Conservation (phyloP, 2,888 invertebrate species). For the Teleogryllus oceanicus region DNA sequence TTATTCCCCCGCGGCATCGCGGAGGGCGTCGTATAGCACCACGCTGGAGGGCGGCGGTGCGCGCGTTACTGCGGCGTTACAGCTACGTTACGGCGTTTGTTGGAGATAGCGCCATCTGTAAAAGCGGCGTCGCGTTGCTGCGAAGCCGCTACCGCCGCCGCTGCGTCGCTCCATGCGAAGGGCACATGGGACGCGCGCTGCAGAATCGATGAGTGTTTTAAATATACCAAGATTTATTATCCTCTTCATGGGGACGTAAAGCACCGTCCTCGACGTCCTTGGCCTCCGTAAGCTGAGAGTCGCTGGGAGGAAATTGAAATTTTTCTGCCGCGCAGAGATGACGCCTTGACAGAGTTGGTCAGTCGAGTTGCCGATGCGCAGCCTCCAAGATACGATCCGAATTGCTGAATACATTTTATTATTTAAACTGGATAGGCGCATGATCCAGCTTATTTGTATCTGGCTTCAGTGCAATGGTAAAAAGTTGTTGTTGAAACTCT, state of each 20-base stretch:
- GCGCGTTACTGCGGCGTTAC: background rate
- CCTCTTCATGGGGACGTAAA: background rate
- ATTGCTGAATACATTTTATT: too few species aligned
- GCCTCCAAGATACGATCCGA: too few species aligned
- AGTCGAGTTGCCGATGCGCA: too few species aligned
- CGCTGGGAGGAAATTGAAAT: background rate
- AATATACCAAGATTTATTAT: background rate
- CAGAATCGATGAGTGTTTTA: background rate
- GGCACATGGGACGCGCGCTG: background rate
- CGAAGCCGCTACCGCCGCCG: background rate
- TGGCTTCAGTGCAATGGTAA: too few species aligned
- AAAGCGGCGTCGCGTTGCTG: too few species aligned
- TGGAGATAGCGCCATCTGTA: background rate
- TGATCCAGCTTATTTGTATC: too few species aligned
- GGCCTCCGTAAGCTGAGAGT: background rate
- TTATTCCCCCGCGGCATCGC: background rate
- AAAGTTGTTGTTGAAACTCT: too few species aligned
- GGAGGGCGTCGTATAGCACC: too few species aligned
- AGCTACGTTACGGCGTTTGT: constrained; percentile 7
- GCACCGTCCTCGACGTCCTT: background rate
- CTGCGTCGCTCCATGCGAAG: background rate
- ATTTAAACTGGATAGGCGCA: too few species aligned
- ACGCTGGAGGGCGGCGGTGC: too few species aligned
- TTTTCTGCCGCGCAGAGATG: too few species aligned
- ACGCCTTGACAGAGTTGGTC: too few species aligned